phyloP scores from a whole-genome alignment of 2,797 vertebrate species.

The Acanthurus lineatus region DNA sequence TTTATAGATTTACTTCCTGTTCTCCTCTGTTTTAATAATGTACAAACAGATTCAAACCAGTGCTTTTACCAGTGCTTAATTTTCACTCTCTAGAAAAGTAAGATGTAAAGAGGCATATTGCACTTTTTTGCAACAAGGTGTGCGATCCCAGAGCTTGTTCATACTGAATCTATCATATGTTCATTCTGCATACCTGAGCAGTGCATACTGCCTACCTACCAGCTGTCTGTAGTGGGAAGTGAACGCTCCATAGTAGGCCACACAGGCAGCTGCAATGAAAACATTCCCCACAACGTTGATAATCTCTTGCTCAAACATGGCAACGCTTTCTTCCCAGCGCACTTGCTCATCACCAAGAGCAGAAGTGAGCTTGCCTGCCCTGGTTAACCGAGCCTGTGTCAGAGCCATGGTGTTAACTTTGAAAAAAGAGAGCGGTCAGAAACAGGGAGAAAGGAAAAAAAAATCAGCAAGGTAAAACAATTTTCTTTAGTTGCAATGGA shows the following conservation, averaged over 20 bases:
- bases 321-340: conserved; percentile 89
- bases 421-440: not conserved
- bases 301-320: conserved; percentile 87
- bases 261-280: conserved; percentile 90
- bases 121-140: not conserved
- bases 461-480: not conserved
- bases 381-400: conserved; percentile 85
- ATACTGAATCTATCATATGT: not conserved
- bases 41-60: not conserved
- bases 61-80: not conserved
- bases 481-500: not conserved
- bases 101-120: not conserved
- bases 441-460: not conserved
- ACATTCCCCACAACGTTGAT: conserved; percentile 88
- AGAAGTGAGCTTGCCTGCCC: conserved; percentile 88
- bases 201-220: conserved; percentile 51
- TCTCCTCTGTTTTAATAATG: conserved; percentile 4
- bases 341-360: conserved; percentile 88
- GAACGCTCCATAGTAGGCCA: conserved; percentile 91
- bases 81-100: not conserved
- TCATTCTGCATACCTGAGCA: not conserved
- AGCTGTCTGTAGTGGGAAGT: conserved; percentile 88
- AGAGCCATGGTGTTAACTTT: conserved; percentile 87
- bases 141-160: too few relatives aligned
- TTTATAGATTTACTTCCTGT: not conserved